These are phyloP conservation scores for Spodoptera exigua DNA, from an alignment of 2,888 invertebrate species.

Conservation along the genomic window DNA sequence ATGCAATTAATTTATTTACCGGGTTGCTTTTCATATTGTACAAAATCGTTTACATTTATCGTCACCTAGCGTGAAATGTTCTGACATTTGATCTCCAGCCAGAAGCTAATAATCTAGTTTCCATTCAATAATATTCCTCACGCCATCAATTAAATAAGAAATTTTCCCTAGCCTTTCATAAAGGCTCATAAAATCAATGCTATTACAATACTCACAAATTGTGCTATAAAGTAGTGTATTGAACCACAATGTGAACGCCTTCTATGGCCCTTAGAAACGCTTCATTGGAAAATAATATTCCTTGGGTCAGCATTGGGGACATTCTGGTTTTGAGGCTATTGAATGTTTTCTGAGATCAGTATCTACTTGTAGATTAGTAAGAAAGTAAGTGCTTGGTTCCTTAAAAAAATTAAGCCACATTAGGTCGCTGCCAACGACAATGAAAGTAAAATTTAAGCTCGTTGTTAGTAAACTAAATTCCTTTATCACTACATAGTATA, in stretches of 20 bases:
- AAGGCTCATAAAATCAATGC: conserved; percentile 23
- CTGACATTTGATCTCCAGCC: background rate
- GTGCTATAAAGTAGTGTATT: conserved; percentile 41
- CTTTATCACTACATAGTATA: no score
- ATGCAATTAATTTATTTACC: no score
- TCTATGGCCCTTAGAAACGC: conserved; percentile 31
- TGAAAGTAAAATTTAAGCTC: no score
- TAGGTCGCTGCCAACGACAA: no score
- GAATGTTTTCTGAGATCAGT: background rate
- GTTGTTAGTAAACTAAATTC: no score
- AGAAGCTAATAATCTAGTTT: no score
- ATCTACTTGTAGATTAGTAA: conserved; percentile 8
- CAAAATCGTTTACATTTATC: no score
- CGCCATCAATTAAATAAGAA: conserved; percentile 21
- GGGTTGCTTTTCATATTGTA: no score
- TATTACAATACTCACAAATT: conserved; percentile 39
- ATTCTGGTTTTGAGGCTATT: conserved; percentile 30
- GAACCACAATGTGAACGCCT: conserved; percentile 31
- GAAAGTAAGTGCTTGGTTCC: no score
- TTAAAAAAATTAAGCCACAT: no score
- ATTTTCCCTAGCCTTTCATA: conserved; percentile 9
- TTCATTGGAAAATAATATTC: conserved; percentile 53
- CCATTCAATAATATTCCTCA: background rate
- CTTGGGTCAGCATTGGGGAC: conserved; percentile 45
- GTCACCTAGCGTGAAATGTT: no score